Evolutionary conservation across 1,140 invertebrate species (phyloP), one percentile per base, ranked within the genome.

Genomic region (Glossosoma conforme): DNA sequence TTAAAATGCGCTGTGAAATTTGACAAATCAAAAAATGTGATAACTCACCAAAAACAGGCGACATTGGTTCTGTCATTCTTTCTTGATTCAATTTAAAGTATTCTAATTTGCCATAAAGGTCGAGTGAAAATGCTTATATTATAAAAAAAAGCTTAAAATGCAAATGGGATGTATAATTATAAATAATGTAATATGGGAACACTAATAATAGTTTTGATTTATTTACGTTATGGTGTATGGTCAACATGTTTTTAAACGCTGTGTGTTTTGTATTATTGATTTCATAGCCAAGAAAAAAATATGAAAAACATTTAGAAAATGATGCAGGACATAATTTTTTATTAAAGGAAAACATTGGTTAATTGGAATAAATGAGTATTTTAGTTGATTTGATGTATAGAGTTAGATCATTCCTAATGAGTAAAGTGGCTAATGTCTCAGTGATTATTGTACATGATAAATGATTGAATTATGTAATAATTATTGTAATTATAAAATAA

Each of bases 271-370:
- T 46, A 46, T 46, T 46, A 1, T 24, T n/a, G n/a, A 37, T 46
- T 46, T 37, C 17, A 13, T 22, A 46, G 17, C 24, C 38, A 25
- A 46, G 33, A 15, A 37, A 25, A 24, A 28, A 28, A 33, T 33
- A 33, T 33, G 32, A 33, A 11, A 33, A 33, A 36, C 28, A 43
- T 35, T 50, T 42, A 20, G 22, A 42, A 35, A 48, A 30, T 13
- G 28, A 50, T 62, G 62, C 64, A 60, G 62, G 62, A 60, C 48
- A 17, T 25, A 47, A 50, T 46, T 46, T 53, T 41, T 33, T 40
- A 41, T 46, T 53, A 53, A 53, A 40, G 51, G 28, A 32, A 46
- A 53, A 20, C 24, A 44, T 53, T 53, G 51, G 43, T 53, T 46
- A 46, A 46, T 53, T 46, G 44, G 40, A 53, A 33, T 52, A 45